These are phyloP conservation scores for Microplitis manilae DNA, from an alignment of 2,888 invertebrate species.

Conservation along the genomic window DNA sequence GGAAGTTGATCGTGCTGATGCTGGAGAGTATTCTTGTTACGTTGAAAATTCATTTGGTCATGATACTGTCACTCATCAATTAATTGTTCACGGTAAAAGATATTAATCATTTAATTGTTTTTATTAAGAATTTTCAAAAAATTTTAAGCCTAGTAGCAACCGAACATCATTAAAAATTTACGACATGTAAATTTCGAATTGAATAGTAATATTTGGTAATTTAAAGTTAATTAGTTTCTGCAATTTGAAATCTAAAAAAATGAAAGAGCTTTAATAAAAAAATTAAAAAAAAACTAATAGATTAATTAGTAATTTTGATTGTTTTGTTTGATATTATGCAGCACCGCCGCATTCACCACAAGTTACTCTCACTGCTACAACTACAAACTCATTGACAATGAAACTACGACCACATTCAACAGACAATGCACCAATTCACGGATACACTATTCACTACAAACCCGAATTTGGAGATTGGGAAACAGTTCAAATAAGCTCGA, in stretches of 20 bases:
- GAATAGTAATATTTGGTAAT: no score
- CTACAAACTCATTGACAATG: slow-evolving; percentile 82
- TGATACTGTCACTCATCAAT: slow-evolving; percentile 91
- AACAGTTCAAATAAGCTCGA: slow-evolving; percentile 85
- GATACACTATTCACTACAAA: slow-evolving; percentile 93
- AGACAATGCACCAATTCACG: slow-evolving; percentile 91
- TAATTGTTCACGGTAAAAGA: slow-evolving; percentile 84
- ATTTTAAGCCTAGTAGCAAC: no score
- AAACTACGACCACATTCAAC: slow-evolving; percentile 82
- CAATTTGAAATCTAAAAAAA: slow-evolving; percentile 7
- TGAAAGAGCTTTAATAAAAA: slow-evolving; percentile 28
- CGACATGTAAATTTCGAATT: no score
- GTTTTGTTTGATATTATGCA: slow-evolving; percentile 58
- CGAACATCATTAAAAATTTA: no score
- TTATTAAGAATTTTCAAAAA: no score
- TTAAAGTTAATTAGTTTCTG: no score
- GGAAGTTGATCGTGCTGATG: slow-evolving; percentile 90
- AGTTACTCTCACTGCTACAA: slow-evolving; percentile 82
- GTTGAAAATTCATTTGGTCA: slow-evolving; percentile 94
- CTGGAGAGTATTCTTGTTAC: slow-evolving; percentile 94
- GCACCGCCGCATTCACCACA: slow-evolving; percentile 86
- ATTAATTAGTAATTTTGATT: neutral
- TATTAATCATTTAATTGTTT: slow-evolving; percentile 2
- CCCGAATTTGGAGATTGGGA: slow-evolving; percentile 97
- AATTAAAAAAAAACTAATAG: slow-evolving; percentile 18